Evolutionary conservation across 2,888 invertebrate species (phyloP).

Genomic region (Conistra vaccinii): DNA sequence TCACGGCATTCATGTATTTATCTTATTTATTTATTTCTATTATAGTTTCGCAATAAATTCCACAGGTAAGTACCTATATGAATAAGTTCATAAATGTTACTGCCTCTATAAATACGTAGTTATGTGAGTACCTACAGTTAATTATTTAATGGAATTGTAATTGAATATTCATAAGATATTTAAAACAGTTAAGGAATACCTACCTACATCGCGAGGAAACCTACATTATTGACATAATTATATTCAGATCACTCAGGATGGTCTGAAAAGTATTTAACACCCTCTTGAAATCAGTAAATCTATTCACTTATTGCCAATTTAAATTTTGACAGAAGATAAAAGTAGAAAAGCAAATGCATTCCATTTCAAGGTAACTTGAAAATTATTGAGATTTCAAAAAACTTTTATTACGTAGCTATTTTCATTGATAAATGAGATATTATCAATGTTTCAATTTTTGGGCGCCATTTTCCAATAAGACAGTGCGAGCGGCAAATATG

Average conservation of each 20-base stretch:
- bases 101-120: conserved; percentile 6
- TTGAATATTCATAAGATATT: conserved; percentile 48
- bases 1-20: background rate
- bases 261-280: background rate
- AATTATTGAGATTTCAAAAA: background rate
- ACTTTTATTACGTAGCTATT: too few species aligned
- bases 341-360: background rate
- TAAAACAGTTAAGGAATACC: conserved; percentile 2
- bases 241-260: background rate
- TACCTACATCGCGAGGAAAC: background rate
- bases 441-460: too few species aligned
- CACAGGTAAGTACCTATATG: background rate
- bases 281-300: background rate
- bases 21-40: conserved; percentile 13
- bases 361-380: background rate
- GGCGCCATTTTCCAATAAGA: too few species aligned
- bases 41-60: conserved; percentile 23
- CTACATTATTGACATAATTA: background rate
- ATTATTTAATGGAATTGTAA: conserved; percentile 36
- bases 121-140: conserved; percentile 18
- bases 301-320: background rate
- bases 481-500: too few species aligned
- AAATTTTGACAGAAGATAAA: background rate
- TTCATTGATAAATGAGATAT: too few species aligned
- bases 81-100: conserved; percentile 20